A percentile compares a stretch with the other conserved stretches of the same genome.
phyloP scores from a whole-genome alignment of 2,113 vertebrate species.

The Engraulis encrasicolus region DNA sequence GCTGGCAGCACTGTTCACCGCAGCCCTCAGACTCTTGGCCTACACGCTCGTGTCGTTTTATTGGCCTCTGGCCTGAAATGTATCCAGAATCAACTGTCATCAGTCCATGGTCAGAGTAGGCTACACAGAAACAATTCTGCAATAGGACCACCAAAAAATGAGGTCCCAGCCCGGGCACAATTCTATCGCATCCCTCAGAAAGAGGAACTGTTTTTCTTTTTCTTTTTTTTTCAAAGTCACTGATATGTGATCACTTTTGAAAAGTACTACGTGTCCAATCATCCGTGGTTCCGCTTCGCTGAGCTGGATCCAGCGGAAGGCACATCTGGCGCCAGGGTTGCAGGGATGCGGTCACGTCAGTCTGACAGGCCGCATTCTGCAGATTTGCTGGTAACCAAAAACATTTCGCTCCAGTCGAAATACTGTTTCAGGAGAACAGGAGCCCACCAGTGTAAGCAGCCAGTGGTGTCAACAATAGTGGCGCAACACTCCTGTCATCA shows the following conservation, averaged over 20 bases:
- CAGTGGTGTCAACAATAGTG: neutral
- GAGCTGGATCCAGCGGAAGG: constrained; percentile 21
- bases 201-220: neutral
- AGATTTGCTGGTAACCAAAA: constrained; percentile 23
- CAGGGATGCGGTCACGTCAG: constrained; percentile 16
- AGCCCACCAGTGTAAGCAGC: neutral
- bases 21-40: neutral
- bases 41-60: constrained; percentile 7
- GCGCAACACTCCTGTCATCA: constrained; percentile 5
- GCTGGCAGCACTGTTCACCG: neutral
- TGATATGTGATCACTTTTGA: constrained; percentile 19
- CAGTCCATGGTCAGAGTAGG: neutral
- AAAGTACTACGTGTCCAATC: constrained; percentile 19
- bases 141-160: neutral
- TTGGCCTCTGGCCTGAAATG: constrained; percentile 1
- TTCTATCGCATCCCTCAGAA: neutral
- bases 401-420: constrained; percentile 10
- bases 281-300: constrained; percentile 20
- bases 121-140: neutral
- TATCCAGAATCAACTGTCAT: constrained; percentile 11
- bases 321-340: constrained; percentile 15
- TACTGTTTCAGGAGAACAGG: neutral
- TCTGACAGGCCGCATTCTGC: constrained; percentile 15
- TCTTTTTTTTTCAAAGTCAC: too few relatives aligned
- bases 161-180: neutral